A percentile compares a stretch with the other conserved stretches of the same genome.
Evolutionary conservation across 2,797 vertebrate genomes (phyloP).

Genomic region (Siniperca undulata): DNA sequence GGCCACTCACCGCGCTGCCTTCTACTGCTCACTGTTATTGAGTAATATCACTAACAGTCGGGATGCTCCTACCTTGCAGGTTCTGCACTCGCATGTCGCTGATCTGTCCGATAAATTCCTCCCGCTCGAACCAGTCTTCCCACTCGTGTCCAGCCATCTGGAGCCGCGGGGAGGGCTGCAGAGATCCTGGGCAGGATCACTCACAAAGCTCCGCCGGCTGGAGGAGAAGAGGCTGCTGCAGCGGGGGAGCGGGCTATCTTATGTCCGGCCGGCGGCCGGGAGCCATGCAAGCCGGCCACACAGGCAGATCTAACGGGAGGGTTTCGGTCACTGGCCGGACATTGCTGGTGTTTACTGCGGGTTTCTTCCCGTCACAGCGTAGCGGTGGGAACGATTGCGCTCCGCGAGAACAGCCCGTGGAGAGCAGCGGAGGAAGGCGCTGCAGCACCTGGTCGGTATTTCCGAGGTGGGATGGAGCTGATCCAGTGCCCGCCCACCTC

Average conservation of each 20-base stretch:
- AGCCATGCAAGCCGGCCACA: slow-evolving; percentile 54
- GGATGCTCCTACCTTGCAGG: slow-evolving; percentile 91
- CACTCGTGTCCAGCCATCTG: slow-evolving; percentile 93
- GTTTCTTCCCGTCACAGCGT: slow-evolving; percentile 4
- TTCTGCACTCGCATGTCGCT: slow-evolving; percentile 98
- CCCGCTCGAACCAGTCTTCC: slow-evolving; percentile 96
- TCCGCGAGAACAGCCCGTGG: slow-evolving; percentile 55
- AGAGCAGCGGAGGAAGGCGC: slow-evolving; percentile 50
- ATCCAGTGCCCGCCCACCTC: slow-evolving; percentile 64
- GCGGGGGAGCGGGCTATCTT: slow-evolving; percentile 41
- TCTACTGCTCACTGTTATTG: background rate
- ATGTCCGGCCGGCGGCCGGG: slow-evolving; percentile 54
- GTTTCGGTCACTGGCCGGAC: background rate
- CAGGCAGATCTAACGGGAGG: background rate
- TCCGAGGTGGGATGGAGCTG: slow-evolving; percentile 71
- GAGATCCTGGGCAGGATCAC: slow-evolving; percentile 45
- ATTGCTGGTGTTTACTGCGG: slow-evolving; percentile 24
- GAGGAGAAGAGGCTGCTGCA: slow-evolving; percentile 37
- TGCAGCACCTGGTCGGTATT: slow-evolving; percentile 82
- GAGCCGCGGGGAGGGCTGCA: slow-evolving; percentile 37
- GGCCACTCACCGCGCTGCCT: slow-evolving; percentile 26
- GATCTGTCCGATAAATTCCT: slow-evolving; percentile 97
- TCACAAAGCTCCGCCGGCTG: slow-evolving; percentile 31
- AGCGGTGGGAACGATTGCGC: slow-evolving; percentile 30
- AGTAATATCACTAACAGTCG: background rate